phyloP scores from a whole-genome alignment of 1,140 invertebrate species.

The Adoxophyes honmai region DNA sequence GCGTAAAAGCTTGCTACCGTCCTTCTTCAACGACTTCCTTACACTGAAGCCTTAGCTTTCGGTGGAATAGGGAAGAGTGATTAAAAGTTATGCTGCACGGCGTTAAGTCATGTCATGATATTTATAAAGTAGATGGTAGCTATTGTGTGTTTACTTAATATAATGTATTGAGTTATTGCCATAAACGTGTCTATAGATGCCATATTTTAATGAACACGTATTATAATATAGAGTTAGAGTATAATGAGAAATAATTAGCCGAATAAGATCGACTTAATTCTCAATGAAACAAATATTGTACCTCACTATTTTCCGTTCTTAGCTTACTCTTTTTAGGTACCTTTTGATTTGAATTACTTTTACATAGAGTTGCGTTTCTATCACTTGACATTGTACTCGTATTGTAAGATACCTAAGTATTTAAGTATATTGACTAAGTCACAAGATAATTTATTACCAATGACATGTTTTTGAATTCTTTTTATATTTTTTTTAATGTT shows the following conservation, averaged over 20 bases:
- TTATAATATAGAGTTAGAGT: slow-evolving; percentile 34
- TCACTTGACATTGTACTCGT: slow-evolving; percentile 19
- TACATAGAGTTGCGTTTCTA: slow-evolving; percentile 34
- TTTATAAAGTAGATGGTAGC: background rate
- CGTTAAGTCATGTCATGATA: background rate
- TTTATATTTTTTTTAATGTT: slow-evolving; percentile 56
- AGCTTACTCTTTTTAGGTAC: slow-evolving; percentile 40
- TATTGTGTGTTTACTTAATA: slow-evolving; percentile 11
- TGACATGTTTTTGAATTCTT: slow-evolving; percentile 70
- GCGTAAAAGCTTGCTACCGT: no score
- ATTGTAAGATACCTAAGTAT: slow-evolving; percentile 26
- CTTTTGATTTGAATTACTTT: slow-evolving; percentile 34
- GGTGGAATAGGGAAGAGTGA: no score
- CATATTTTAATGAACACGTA: slow-evolving; percentile 45
- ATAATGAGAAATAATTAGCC: slow-evolving; percentile 26
- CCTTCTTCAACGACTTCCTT: no score
- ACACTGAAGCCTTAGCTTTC: no score
- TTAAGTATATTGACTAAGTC: slow-evolving; percentile 70
- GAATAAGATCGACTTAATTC: slow-evolving; percentile 34
- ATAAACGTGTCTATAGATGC: slow-evolving; percentile 63
- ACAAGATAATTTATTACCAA: slow-evolving; percentile 76
- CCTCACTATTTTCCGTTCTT: slow-evolving; percentile 47
- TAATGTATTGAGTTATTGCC: slow-evolving; percentile 36
- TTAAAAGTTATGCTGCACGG: no score
- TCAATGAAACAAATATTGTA: slow-evolving; percentile 39